phyloP scores from a whole-genome alignment of 1,140 invertebrate species.

The Dysdera silvatica region DNA sequence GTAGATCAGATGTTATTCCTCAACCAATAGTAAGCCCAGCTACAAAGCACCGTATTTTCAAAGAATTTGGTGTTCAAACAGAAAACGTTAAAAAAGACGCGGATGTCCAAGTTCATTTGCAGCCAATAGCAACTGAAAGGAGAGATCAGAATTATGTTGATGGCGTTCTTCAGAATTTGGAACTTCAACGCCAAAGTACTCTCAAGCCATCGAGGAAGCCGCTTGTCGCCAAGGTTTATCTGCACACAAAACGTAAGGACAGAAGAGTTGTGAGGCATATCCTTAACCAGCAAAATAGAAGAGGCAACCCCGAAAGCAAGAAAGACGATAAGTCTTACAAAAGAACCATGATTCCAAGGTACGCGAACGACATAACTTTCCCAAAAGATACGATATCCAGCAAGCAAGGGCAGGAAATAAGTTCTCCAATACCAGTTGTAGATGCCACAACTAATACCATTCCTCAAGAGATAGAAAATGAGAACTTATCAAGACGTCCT shows the following conservation, averaged over 20 bases:
- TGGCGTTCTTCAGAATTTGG: too few relatives aligned
- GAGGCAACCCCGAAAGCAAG: background rate
- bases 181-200: background rate
- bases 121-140: background rate
- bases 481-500: background rate
- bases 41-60: background rate
- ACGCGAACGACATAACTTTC: too few relatives aligned
- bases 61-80: conserved; percentile 16
- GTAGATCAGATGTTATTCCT: too few relatives aligned
- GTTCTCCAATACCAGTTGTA: background rate
- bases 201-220: background rate
- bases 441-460: background rate
- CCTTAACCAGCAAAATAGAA: background rate
- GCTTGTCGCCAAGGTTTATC: conserved; percentile 22
- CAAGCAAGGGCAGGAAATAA: background rate
- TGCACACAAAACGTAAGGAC: conserved; percentile 18
- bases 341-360: background rate
- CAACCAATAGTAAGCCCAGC: conserved; percentile 14
- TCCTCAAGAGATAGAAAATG: background rate
- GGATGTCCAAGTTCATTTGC: conserved; percentile 6
- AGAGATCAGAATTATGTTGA: background rate
- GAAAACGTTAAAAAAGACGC: background rate
- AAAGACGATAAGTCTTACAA: background rate
- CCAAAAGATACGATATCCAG: too few relatives aligned
- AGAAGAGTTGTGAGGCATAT: background rate